Base-by-base conservation (phyloP, 2,888 invertebrate species). In the Electrophaes corylata region DNA sequence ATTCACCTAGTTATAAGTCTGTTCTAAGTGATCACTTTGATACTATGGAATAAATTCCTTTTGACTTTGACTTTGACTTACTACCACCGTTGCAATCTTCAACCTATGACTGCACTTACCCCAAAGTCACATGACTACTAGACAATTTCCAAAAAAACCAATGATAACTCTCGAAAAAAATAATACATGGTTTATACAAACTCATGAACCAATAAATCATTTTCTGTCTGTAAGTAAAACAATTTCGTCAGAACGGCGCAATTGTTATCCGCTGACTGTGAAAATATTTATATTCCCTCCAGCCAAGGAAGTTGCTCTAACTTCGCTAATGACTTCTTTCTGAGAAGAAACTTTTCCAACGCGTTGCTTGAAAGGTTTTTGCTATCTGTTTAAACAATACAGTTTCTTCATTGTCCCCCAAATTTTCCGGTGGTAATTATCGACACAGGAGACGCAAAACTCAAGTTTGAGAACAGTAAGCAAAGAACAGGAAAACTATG, bases 271-370 rank as follows among this genome's bases (percentile, higher is more conserved):
- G 73, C 72, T 75, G 77, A 78, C 80, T 80, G 76, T 74, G 77
- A 76, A 81, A 88, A 88, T 89, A 86, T 88, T 89, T 88, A 84
- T 86, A 82, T 83, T 83, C 82, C 80, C 79, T 54, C 69, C 68
- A 72, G 73, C 80, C 75, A 71, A 72, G 73, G 77, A 83, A 86
- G 77, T 88, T 75, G 72, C 72, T 73, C 68, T 73, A 88, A 87
- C 82, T 88, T 84, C 64, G 76, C 83, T 90, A 90, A 89, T 88
- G 88, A 88, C 88, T 87, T 86, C 85, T 88, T 88, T 89, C 81
- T 78, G 81, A 81, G 78, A 78, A 70, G 72, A 72, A 84, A 88
- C 83, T 87, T 87, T 76, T 71, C 74, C 75, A 72, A 47, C 72
- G 70, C 76, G 80, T 76, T 73, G 76, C 80, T 84, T 75, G 76